A percentile compares a stretch with the other conserved stretches of the same genome.
phyloP scores from a whole-genome alignment of 2,797 vertebrate species.

The Holocentrus rufus region DNA sequence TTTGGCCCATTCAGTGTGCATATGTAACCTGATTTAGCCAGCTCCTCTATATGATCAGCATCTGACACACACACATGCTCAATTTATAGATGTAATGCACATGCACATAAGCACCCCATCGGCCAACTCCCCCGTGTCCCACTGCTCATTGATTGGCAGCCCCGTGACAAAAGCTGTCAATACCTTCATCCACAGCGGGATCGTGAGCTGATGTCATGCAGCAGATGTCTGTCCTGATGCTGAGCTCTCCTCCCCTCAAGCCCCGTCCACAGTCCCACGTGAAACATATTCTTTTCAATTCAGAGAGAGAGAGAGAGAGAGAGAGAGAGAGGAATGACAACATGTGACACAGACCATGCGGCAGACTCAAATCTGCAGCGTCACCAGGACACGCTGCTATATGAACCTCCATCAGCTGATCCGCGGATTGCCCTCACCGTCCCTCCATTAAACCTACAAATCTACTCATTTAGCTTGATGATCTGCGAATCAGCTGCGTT shows the following conservation, averaged over 20 bases:
- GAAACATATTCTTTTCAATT: not conserved
- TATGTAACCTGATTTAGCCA: constrained; percentile 3
- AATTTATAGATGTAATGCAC: not conserved
- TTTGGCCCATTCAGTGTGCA: not conserved
- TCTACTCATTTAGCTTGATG: too few species aligned
- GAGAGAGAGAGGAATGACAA: too few species aligned
- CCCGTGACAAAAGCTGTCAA: not conserved
- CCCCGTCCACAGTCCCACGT: not conserved
- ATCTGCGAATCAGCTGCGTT: too few species aligned
- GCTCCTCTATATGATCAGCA: not conserved
- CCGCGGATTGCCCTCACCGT: too few species aligned
- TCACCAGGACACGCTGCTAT: too few species aligned
- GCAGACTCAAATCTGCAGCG: too few species aligned
- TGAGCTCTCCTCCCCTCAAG: not conserved
- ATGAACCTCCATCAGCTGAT: too few species aligned
- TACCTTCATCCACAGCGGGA: constrained; percentile 27
- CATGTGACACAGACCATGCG: too few species aligned
- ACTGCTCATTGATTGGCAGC: constrained; percentile 23
- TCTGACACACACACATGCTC: not conserved
- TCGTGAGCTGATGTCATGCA: constrained; percentile 17
- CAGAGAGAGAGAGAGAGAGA: too few species aligned
- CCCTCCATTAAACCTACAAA: too few species aligned
- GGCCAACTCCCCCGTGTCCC: not conserved
- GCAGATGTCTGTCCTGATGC: constrained; percentile 39
- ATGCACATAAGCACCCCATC: not conserved